Conservation (phyloP, 2,888 invertebrate genomes). For the Caenorhabditis imperialis region DNA sequence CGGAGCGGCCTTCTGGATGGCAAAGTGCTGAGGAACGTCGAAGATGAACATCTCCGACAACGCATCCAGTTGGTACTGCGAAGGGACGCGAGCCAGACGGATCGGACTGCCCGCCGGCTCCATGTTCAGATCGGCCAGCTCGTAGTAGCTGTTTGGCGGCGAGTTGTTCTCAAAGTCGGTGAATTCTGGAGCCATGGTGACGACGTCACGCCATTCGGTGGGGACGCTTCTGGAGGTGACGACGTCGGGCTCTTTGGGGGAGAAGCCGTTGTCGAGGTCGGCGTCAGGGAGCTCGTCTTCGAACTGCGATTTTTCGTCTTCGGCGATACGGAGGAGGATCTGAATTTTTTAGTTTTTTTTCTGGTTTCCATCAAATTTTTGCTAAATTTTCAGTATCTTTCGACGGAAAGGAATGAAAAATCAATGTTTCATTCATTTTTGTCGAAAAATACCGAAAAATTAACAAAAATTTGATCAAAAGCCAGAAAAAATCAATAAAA, state of each 20-base stretch:
- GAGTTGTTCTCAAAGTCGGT: background rate
- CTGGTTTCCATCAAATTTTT: too few species aligned
- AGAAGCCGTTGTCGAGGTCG: slow-evolving; percentile 24
- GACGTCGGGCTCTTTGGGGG: slow-evolving; percentile 30
- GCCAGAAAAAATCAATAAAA: too few species aligned
- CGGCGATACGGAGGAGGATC: slow-evolving; percentile 47
- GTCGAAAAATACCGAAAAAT: too few species aligned
- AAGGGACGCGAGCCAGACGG: slow-evolving; percentile 56
- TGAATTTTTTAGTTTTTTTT: background rate
- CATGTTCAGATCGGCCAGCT: slow-evolving; percentile 54
- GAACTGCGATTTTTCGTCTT: slow-evolving; percentile 46
- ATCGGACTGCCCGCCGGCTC: slow-evolving; percentile 42
- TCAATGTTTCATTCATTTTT: too few species aligned
- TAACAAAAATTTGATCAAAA: too few species aligned
- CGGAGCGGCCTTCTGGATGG: too few species aligned
- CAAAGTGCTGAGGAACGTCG: slow-evolving; percentile 55
- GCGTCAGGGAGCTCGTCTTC: slow-evolving; percentile 36
- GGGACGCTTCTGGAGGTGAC: slow-evolving; percentile 29
- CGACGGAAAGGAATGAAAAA: background rate
- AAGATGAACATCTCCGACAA: slow-evolving; percentile 60
- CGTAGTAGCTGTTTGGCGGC: slow-evolving; percentile 49
- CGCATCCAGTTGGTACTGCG: slow-evolving; percentile 61
- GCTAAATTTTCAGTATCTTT: background rate
- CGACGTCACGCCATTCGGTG: slow-evolving; percentile 21
- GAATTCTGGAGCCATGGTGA: background rate